Conservation (phyloP, 2,113 vertebrate genomes). For the Scomber scombrus region DNA sequence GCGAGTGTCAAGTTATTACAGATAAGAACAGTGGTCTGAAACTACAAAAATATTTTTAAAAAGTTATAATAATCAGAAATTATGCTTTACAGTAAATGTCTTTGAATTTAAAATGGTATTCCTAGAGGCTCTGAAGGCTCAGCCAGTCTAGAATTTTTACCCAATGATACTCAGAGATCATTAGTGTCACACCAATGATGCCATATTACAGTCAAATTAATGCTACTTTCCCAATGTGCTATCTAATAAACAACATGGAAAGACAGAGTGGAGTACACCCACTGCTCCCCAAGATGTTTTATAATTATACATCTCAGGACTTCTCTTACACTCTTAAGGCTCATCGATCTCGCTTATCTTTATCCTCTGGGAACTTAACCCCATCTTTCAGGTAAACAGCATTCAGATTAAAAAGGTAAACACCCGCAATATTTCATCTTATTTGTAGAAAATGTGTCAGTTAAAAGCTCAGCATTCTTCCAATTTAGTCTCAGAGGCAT, state of each 20-base stretch:
- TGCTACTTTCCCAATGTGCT: not conserved
- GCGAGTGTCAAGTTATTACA: too few relatives aligned
- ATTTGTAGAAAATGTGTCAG: constrained; percentile 55
- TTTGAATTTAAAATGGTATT: too few relatives aligned
- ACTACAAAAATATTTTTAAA: too few relatives aligned
- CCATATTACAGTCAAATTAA: not conserved
- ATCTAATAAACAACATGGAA: constrained; percentile 5
- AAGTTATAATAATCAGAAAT: too few relatives aligned
- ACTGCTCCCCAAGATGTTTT: constrained; percentile 12
- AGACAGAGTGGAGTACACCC: not conserved
- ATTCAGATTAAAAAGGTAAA: constrained; percentile 78
- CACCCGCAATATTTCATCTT: constrained; percentile 63
- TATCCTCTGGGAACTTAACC: constrained; percentile 38
- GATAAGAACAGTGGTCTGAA: too few relatives aligned
- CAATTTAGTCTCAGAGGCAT: constrained; percentile 38
- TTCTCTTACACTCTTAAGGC: constrained; percentile 34
- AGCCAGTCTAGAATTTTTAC: too few relatives aligned
- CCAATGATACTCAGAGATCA: too few relatives aligned
- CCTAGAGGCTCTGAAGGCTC: too few relatives aligned
- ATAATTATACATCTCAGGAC: constrained; percentile 42
- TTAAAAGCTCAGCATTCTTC: constrained; percentile 61
- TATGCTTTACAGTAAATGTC: too few relatives aligned
- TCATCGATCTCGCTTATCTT: constrained; percentile 65
- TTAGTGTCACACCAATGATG: too few relatives aligned
- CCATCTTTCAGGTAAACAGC: constrained; percentile 60